Evolutionary conservation across 2,888 invertebrate species (phyloP), one percentile per base, ranked within the genome.

Genomic region (Mantis religiosa): DNA sequence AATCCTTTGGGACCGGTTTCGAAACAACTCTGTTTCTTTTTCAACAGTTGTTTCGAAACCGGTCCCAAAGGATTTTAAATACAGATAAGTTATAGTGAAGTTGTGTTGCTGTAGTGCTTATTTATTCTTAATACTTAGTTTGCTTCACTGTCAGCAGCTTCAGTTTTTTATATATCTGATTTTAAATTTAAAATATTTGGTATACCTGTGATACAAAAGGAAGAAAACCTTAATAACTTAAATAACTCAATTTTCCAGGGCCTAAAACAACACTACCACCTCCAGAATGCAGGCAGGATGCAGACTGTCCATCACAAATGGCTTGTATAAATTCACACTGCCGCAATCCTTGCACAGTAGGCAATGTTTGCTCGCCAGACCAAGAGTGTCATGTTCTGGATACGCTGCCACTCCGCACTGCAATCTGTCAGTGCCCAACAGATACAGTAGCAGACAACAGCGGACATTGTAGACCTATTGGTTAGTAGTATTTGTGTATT

Each of bases 361-460:
- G 91, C 47, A 95, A 96, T 91, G 95, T 97, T 84, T 98, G 98
- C 92, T 96, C 95, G 27, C 94, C 95, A 8, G 97, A 97, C 90
- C 97, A 98, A 91, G 95, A 96, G 89, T 98, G 98, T 92, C 94
- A 95, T 89, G 97, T 97, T 0, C 94, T 97, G 20, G 97, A 97
- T 91, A 96, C 97, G 0, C 92, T 96, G 85, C 98, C 98, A 3
- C 93, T 98, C 90, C 95, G 97, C 88, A 97, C 98, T 0, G 96
- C 98, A 91, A 97, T 98, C 91, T 98, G 98, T 92, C 95, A 97
- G 92, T 98, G 98, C 93, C 97, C 97, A 27, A 95, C 96, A 83
- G 97, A 98, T 90, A 97, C 97, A 0, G 95, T 97, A 84, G 95
- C 96, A 0, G 96, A 97, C 90, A 94, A 94, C 9, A 95, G 96